Conservation (phyloP, 2,113 vertebrate species). For the Entomyzon cyanotis region DNA sequence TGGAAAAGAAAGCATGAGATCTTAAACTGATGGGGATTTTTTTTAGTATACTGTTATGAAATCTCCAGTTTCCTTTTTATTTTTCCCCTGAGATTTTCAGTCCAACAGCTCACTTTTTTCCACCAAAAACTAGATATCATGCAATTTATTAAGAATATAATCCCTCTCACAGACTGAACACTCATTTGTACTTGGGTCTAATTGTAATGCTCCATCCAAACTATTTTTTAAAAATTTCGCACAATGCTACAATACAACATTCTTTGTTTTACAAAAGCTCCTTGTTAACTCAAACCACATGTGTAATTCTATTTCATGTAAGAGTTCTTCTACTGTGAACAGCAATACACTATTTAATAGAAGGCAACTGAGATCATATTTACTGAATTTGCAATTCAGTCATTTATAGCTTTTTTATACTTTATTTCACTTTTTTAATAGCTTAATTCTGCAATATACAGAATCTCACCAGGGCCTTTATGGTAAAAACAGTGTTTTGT, state of each 20-base stretch:
- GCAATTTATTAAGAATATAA: background rate
- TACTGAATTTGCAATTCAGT: background rate
- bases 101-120: background rate
- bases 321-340: background rate
- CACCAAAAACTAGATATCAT: background rate
- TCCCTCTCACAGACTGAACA: background rate
- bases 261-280: background rate
- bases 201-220: background rate
- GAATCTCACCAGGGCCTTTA: background rate
- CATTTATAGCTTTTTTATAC: no score
- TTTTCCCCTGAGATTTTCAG: background rate
- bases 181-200: background rate
- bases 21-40: rapidly evolving
- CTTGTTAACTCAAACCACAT: background rate
- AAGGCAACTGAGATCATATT: background rate
- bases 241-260: background rate
- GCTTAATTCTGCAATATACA: background rate
- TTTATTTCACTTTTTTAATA: background rate
- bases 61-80: background rate
- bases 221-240: background rate
- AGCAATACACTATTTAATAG: background rate
- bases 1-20: background rate
- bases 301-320: background rate
- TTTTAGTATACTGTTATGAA: background rate
- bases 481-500: background rate